Base-by-base conservation (phyloP, 2,888 invertebrate genomes). In the Morpho achilles region DNA sequence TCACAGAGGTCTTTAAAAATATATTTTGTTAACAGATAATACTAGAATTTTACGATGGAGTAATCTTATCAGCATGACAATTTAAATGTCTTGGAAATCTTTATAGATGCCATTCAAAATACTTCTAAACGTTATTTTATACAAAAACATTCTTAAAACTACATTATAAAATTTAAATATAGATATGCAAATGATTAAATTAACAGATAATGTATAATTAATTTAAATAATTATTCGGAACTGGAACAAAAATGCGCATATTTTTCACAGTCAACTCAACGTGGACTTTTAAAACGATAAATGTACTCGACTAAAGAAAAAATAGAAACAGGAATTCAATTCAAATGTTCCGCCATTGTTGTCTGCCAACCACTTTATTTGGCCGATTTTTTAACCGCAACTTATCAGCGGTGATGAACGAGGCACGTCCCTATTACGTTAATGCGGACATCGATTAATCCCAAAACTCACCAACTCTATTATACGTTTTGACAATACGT, bases 321-420 rank as follows among this genome's bases (percentile, higher is more conserved):
- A 58, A 69, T 62, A 65, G 58, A 50, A 64, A 67, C 57, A 69
- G 75, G 71, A 73, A 84, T 86, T 84, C 82, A 82, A 88, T 87
- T 86, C 85, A 84, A 87, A 85, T 82, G 74, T 42, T 42, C 70
- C 75, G 72, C 80, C 79, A 88, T 87, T 88, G 88, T 88, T 87
- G 88, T 88, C 88, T 89, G 84, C 76, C 74, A 69, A 71, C 68
- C 67, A 65, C 68, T 78, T 77, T 77, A 72, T 80, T 83, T 79
- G 69, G 64, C 69, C 75, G 71, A 72, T 80, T 81, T 86, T 32
- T 82, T 76, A 74, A 71, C 70, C 67, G 70, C 70, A 69, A 73
- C 72, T 78, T 79, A 79, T 80, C 76, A 73, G 69, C 68, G 62
- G 72, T 79, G 82, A 81, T 79, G 77, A 76, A 82, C 76, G 83